These are phyloP conservation scores for Kryptopterus vitreolus DNA, from an alignment of 2,797 vertebrate species.

Conservation along the genomic window DNA sequence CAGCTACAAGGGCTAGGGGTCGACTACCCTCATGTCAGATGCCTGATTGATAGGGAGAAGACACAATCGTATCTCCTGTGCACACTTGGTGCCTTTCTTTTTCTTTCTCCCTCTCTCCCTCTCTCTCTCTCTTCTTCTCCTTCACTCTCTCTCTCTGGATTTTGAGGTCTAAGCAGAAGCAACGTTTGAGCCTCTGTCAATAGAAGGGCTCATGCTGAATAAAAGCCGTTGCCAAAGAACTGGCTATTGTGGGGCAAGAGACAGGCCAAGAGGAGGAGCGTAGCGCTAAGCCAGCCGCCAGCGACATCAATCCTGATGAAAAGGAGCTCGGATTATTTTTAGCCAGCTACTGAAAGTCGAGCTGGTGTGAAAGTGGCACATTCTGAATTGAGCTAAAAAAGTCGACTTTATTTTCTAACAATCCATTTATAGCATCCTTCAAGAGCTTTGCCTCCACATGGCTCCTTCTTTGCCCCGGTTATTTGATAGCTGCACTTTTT, in stretches of 20 bases:
- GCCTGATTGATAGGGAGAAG: conserved; percentile 70
- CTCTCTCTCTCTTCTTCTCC: conserved; percentile 17
- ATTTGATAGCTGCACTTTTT: conserved; percentile 41
- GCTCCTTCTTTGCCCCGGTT: conserved; percentile 29
- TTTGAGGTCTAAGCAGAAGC: conserved; percentile 16
- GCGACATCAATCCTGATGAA: conserved; percentile 33
- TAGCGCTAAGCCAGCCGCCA: conserved; percentile 11
- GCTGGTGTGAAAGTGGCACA: conserved; percentile 35
- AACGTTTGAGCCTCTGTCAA: conserved; percentile 33
- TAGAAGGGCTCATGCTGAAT: conserved; percentile 39
- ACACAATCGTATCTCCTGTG: conserved; percentile 67
- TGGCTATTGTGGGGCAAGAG: conserved; percentile 31
- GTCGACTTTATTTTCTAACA: conserved; percentile 45
- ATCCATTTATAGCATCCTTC: conserved; percentile 43
- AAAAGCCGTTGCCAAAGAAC: conserved; percentile 24
- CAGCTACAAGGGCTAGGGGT: conserved; percentile 42
- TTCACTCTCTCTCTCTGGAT: conserved; percentile 24
- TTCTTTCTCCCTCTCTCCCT: no score
- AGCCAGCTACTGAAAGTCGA: conserved; percentile 49
- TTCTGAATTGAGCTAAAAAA: conserved; percentile 39
- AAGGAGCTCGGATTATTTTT: conserved; percentile 41
- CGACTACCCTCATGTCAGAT: conserved; percentile 68
- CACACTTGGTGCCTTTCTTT: conserved; percentile 47
- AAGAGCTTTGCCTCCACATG: conserved; percentile 31
- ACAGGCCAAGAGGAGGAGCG: conserved; percentile 29